phyloP scores from a whole-genome alignment of 2,888 invertebrate genomes.

The Stratiomys singularior region DNA sequence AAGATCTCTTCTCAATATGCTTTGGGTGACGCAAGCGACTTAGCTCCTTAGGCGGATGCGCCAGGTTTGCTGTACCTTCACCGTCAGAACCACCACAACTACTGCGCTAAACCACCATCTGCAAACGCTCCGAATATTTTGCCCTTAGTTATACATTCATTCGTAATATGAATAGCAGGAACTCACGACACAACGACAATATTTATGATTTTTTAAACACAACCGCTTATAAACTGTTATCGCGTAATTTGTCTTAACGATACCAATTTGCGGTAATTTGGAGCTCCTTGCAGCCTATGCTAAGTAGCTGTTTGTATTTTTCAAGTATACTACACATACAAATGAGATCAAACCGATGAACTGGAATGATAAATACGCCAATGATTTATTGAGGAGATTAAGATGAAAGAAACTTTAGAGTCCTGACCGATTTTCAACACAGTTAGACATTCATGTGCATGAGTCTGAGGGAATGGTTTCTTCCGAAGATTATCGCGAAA shows the following conservation, averaged over 20 bases:
- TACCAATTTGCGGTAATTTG: slow-evolving; percentile 43
- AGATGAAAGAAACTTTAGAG: too few species aligned
- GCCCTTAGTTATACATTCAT: slow-evolving; percentile 14
- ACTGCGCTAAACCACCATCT: too few species aligned
- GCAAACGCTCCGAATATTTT: not conserved
- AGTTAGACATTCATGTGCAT: too few species aligned
- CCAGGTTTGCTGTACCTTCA: too few species aligned
- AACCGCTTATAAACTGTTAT: slow-evolving; percentile 44
- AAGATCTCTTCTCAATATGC: too few species aligned
- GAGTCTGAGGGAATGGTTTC: too few species aligned
- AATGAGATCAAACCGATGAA: slow-evolving; percentile 35
- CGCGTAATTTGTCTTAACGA: slow-evolving; percentile 47
- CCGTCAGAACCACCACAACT: too few species aligned
- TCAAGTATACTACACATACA: not conserved
- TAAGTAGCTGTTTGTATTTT: not conserved
- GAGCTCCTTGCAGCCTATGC: not conserved
- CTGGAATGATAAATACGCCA: slow-evolving; percentile 13
- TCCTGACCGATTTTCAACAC: too few species aligned
- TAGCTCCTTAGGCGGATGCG: too few species aligned
- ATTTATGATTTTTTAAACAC: slow-evolving; percentile 50
- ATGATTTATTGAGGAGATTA: slow-evolving; percentile 26
- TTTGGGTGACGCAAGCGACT: too few species aligned
- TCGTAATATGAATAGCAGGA: slow-evolving; percentile 19
- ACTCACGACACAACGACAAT: slow-evolving; percentile 50
- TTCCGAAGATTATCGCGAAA: too few species aligned